Base-by-base conservation (phyloP, 2,888 invertebrate species). In the Girardia tigrina region DNA sequence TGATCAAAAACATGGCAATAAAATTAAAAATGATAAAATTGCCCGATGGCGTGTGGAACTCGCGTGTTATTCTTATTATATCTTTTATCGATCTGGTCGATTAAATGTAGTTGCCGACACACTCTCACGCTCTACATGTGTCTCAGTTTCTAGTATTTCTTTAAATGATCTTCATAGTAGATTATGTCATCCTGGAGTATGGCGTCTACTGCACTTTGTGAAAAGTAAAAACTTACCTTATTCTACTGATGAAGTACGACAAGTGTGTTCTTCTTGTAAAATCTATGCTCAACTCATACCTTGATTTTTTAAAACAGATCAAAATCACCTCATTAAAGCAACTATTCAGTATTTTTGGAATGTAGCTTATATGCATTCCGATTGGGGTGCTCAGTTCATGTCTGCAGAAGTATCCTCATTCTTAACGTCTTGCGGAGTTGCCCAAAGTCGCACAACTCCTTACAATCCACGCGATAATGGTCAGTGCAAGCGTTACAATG, bases 141-240 rank as follows among this genome's bases (percentile, higher is more conserved):
- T n/a, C n/a, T n/a, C n/a, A n/a, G 23, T 75, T 14, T 28, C n/a
- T 75, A 23, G 75, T 27, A n/a, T 27, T 16, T 71, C 29, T 28
- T 72, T 77, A 23, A 75, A 29, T 0, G 72, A 73, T 23, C 56
- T 79, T 1, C 78, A 78, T 69, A 36, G 77, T 16, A n/a, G 1
- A 16, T 75, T 78, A 1, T 78, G 78, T 72, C 78, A 79, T 69
- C 78, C 78, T 14, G 77, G 77, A 0, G 70, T 77, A 42, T 71
- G 77, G 20, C 29, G 73, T n/a, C 74, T 78, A 72, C 26, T 72
- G 6, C 78, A 79, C 56, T 78, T 78, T 74, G 71, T 75, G 12
- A 23, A 72, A 6, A 20, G n/a, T 12, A 77, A 73, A 29, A 78
- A 78, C 29, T 29, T 78, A 28, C 77, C 77, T 20, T 77, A 74